Evolutionary conservation across 2,113 vertebrate genomes (phyloP).

Genomic region (Chrysochloris asiatica): DNA sequence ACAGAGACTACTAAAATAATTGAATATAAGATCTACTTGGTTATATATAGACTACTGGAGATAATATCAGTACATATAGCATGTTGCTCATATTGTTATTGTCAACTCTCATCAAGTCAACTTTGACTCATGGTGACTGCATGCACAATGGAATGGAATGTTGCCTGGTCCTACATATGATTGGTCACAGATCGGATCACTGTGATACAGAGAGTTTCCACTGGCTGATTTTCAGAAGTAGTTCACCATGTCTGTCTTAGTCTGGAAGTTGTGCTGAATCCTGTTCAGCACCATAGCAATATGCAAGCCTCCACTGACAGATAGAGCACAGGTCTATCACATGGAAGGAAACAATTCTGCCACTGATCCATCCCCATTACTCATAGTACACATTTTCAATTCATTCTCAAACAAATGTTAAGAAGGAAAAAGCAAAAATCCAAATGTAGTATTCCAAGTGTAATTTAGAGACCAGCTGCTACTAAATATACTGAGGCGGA

Average conservation of each 20-base stretch:
- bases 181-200: neutral
- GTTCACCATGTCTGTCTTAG: neutral
- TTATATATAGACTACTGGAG: neutral
- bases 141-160: neutral
- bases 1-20: neutral
- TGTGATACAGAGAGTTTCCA: neutral
- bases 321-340: neutral
- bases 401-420: neutral
- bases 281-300: neutral
- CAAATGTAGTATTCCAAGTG: neutral
- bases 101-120: neutral
- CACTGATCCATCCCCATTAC: neutral
- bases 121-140: neutral
- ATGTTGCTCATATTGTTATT: neutral
- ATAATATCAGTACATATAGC: neutral
- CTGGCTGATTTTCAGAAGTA: neutral
- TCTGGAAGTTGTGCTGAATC: neutral
- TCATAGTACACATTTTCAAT: neutral
- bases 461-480: neutral
- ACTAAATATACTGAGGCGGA: neutral
- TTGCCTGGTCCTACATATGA: neutral
- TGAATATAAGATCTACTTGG: neutral
- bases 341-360: neutral
- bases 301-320: neutral
- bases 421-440: neutral